phyloP scores from a whole-genome alignment of 2,888 invertebrate genomes.

The Megalurothrips usitatus region DNA sequence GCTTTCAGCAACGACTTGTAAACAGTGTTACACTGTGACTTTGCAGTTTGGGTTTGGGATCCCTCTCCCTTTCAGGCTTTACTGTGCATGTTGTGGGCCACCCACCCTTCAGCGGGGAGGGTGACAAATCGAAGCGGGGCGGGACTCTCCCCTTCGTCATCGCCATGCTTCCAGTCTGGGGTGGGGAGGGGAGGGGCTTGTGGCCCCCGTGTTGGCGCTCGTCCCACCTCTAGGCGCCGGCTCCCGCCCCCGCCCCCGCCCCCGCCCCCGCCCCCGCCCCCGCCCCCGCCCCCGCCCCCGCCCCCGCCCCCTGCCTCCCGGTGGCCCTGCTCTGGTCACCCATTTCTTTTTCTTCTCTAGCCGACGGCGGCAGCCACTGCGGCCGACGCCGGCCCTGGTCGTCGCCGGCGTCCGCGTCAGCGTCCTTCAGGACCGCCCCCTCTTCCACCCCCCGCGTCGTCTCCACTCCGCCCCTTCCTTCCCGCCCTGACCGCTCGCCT shows the following conservation, averaged over 20 bases:
- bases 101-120: no score
- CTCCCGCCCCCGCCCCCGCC: neutral
- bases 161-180: no score
- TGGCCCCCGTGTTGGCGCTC: neutral
- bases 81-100: no score
- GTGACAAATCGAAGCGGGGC: no score
- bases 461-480: neutral
- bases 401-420: neutral
- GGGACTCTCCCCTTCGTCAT: no score
- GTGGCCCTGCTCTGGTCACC: conserved; percentile 4
- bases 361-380: no score
- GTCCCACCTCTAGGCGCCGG: neutral
- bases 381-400: no score
- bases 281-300: neutral
- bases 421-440: neutral
- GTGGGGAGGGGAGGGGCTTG: neutral
- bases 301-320: neutral
- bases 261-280: neutral
- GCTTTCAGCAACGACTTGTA: no score
- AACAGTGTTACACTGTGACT: no score
- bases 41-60: no score
- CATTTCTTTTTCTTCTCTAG: neutral
- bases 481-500: neutral
- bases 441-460: neutral
- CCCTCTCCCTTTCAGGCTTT: no score